Conservation (phyloP, 2,797 vertebrate genomes). For the Chelonia mydas region DNA sequence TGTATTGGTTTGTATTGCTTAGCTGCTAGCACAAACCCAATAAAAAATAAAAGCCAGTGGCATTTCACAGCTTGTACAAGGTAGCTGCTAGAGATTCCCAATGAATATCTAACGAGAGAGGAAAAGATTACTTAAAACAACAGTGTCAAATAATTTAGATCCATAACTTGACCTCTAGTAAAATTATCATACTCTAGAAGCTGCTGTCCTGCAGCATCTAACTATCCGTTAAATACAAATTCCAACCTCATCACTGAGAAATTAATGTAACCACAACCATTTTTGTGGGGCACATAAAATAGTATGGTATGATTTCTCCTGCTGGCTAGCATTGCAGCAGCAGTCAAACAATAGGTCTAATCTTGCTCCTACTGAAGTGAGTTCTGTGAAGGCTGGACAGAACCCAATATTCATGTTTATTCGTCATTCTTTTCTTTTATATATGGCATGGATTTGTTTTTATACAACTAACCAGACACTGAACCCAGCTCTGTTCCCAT, state of each 20-base stretch:
- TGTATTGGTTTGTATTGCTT: background rate
- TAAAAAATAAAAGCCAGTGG: background rate
- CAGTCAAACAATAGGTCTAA: background rate
- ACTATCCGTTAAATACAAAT: background rate
- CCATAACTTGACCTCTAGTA: background rate
- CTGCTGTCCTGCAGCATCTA: background rate
- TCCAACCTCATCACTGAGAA: background rate
- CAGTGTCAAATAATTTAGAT: background rate
- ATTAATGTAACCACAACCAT: background rate
- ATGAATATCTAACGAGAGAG: background rate
- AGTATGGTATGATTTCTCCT: background rate
- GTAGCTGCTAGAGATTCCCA: background rate
- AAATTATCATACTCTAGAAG: background rate
- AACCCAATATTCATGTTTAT: background rate
- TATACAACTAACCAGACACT: background rate
- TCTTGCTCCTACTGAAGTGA: background rate
- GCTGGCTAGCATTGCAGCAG: background rate
- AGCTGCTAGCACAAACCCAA: background rate
- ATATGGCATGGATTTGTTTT: background rate
- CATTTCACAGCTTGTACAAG: background rate
- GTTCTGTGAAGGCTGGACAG: background rate
- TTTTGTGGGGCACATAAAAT: background rate
- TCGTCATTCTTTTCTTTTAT: background rate
- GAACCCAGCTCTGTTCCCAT: background rate
- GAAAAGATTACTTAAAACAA: background rate